Evolutionary conservation across 2,113 vertebrate species (phyloP), one percentile per base, ranked within the genome.

Genomic region (Sebastes schlegelii): DNA sequence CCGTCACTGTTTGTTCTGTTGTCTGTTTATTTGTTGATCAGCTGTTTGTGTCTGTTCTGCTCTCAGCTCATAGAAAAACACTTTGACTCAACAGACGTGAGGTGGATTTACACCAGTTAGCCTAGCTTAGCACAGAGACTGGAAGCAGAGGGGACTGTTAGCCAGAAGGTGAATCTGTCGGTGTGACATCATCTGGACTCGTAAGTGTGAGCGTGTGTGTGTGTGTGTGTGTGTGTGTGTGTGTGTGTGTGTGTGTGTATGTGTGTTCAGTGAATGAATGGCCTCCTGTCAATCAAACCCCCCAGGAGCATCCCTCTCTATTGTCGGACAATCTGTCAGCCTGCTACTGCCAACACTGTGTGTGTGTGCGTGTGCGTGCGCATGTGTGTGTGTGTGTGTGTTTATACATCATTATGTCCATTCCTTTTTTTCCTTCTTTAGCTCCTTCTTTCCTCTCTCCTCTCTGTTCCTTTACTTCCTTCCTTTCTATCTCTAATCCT

Each of bases 261-360:
- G 60, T 73, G 62, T 58, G 23, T 66, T 46, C 34, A 49, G 49
- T 82, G 64, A 68, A 68, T 82, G 73, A 82, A 82, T 82, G 16
- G 74, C 64, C 49, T 85, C 71, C 74, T 86, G 80, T 87, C 80
- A 72, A 65, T 83, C 74, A 76, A 52, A 34, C 51, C 65, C 69
- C 51, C 73, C 48, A 45, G 66, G 67, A 79, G 60, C 84, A 54
- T 84, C 48, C 45, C 71, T 84, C 78, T 78, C 77, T 73, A 71
- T 85, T 86, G 68, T 79, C 61, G 34, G 71, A 70, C 84, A 91
- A 90, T 90, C 89, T 90, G 90, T 90, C 87, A 84, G 73, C 74
- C 82, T 68, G 75, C 65, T 62, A 13, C 88, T 86, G 86, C 87
- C 86, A 85, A 83, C 58, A 77, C 48, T 58, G 62, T 34, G 62